Conservation (phyloP, 2,888 invertebrate species). For the Gibbula magus region DNA sequence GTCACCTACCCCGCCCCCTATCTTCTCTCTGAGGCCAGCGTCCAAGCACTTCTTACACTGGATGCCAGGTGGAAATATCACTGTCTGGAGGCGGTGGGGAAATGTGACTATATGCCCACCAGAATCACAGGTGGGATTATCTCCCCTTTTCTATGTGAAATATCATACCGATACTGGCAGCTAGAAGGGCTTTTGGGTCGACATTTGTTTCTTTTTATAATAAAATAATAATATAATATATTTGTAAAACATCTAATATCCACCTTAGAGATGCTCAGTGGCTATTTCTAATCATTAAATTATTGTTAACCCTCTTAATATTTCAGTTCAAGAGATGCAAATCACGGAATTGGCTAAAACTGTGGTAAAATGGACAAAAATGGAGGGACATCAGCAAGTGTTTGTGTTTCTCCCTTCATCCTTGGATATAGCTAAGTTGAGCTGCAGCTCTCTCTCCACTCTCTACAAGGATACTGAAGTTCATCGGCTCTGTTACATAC, state of each 20-base stretch:
- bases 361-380: not conserved
- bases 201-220: no score
- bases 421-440: not conserved
- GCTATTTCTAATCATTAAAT: not conserved
- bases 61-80: not conserved
- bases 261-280: not conserved
- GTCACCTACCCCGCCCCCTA: not conserved
- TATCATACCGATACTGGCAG: not conserved
- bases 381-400: not conserved
- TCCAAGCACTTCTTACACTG: not conserved
- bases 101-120: not conserved
- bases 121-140: not conserved
- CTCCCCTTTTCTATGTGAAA: not conserved
- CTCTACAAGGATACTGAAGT: slow-evolving; percentile 57
- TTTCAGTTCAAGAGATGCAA: not conserved
- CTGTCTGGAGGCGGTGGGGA: not conserved
- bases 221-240: no score
- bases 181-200: no score
- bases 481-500: slow-evolving; percentile 58
- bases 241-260: no score
- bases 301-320: not conserved
- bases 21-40: not conserved
- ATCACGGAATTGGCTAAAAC: not conserved
- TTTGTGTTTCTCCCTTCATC: not conserved
- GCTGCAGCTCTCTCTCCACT: slow-evolving; percentile 40